Evolutionary conservation across 1,140 invertebrate species (phyloP).

Genomic region (Battus philenor): DNA sequence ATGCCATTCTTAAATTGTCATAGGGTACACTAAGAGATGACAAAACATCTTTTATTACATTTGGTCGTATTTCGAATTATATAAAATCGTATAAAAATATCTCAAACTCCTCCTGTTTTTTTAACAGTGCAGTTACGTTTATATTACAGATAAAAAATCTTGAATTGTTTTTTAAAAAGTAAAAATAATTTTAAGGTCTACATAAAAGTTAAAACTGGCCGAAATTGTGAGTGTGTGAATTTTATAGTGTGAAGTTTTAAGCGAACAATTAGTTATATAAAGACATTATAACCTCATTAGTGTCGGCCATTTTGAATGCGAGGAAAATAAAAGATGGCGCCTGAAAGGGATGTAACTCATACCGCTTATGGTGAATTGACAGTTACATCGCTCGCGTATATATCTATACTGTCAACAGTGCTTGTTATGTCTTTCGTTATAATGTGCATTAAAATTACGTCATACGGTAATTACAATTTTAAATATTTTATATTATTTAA

Average conservation of each 20-base stretch:
- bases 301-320: background rate
- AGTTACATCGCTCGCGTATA: slow-evolving; percentile 25
- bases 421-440: slow-evolving; percentile 52
- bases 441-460: slow-evolving; percentile 47
- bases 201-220: no score
- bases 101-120: slow-evolving; percentile 18
- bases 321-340: slow-evolving; percentile 12
- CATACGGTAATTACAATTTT: slow-evolving; percentile 42
- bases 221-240: no score
- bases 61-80: slow-evolving; percentile 1
- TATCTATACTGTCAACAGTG: slow-evolving; percentile 41
- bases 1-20: no score
- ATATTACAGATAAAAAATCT: background rate
- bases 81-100: slow-evolving; percentile 6
- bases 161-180: background rate
- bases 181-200: no score
- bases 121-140: slow-evolving; percentile 19
- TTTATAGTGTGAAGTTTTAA: background rate
- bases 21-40: no score
- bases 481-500: no score
- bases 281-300: background rate
- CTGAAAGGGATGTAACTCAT: background rate
- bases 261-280: background rate
- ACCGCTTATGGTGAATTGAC: slow-evolving; percentile 3
- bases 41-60: no score